A percentile compares a stretch with the other conserved stretches of the same genome.
Evolutionary conservation across 2,113 vertebrate species (phyloP).

Genomic region (Fukomys damarensis): DNA sequence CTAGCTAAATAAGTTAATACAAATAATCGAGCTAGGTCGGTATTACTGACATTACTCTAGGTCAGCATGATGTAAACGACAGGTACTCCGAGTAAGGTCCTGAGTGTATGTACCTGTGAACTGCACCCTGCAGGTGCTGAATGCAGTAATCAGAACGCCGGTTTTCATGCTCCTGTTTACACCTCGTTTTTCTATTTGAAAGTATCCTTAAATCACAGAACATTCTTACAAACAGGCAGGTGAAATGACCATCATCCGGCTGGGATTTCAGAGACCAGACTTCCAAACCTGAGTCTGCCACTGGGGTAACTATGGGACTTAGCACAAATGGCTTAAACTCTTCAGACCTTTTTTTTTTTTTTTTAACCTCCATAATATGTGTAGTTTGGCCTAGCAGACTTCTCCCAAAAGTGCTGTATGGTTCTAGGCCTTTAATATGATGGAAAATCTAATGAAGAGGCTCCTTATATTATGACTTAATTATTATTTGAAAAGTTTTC

Average conservation of each 20-base stretch:
- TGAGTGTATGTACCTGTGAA: rapidly evolving
- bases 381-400: neutral
- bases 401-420: neutral
- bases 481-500: conserved; percentile 27
- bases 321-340: neutral
- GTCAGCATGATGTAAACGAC: rapidly evolving
- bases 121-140: neutral
- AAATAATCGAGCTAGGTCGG: neutral
- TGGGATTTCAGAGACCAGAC: neutral
- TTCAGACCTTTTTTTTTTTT: neutral
- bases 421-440: neutral
- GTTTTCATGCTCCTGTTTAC: neutral
- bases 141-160: neutral
- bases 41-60: neutral
- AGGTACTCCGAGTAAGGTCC: neutral
- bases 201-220: neutral
- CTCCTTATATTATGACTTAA: neutral
- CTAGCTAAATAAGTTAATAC: neutral
- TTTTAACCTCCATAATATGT: neutral
- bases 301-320: neutral
- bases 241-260: neutral
- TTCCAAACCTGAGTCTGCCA: neutral
- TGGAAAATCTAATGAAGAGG: neutral
- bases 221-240: neutral
- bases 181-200: neutral